Evolutionary conservation across 92 coral and sea anemone genomes (phyloP), one percentile per base, ranked within the genome.

Genomic region (Epizoanthus illoricatus): DNA sequence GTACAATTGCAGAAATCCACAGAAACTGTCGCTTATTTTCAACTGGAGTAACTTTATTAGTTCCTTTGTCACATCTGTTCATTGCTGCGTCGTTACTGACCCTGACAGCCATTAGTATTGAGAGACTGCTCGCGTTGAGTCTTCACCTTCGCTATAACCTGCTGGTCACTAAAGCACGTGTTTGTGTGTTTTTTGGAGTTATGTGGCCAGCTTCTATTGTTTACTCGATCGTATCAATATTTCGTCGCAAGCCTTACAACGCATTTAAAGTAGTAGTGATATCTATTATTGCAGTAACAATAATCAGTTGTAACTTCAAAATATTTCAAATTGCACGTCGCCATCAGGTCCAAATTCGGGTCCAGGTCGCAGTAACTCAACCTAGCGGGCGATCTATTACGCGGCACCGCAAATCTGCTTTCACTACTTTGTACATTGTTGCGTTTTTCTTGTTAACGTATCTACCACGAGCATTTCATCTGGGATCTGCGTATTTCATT

Each of bases 1-100:
- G 62, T 66, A 85, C 71, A 42, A 36, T 69, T 7, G 19, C 76
- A 11, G 84, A 85, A 79, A 17, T 78, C 55, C 16, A n/a, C 0
- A 24, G 41, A 45, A 18, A 74, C 10, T 85, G 71, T 36, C 2
- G 8, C n/a, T 10, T 66, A n/a, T n/a, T 12, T 11, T 66, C 71
- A 28, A 33, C 1, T 33, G 40, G 43, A 13, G 36, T 15, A 17
- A 4, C 71, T 0, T 5, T 40, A 12, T 28, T 66, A 10, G 43
- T 13, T 66, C 19, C 19, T 0, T 10, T 66, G 71, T 5, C 42
- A 28, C 40, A 33, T 11, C 0, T 66, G 17, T 66, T 28, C 40
- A 42, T 66, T 66, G 42, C 17, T 2, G 71, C 71, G 16, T 66
- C 71, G 5, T 17, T 66, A 7, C 18, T 66, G 43, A 66, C n/a